These are phyloP conservation scores for Tautogolabrus adspersus DNA, from an alignment of 2,113 vertebrate genomes.

Conservation along the genomic window DNA sequence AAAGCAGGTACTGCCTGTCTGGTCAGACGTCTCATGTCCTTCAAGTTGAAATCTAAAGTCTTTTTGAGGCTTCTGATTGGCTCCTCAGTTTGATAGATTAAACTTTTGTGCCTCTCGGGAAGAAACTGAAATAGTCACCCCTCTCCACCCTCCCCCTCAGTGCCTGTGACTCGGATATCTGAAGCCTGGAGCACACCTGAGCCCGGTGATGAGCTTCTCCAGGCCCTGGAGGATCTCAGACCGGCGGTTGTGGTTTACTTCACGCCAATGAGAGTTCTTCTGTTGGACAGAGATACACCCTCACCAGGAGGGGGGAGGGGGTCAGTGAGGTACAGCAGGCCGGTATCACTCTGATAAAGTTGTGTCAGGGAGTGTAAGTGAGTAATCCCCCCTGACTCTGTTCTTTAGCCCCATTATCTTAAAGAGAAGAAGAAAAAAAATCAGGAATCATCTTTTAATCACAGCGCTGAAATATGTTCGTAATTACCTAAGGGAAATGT, in stretches of 20 bases:
- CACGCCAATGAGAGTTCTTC: slow-evolving; percentile 19
- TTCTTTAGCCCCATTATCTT: slow-evolving; percentile 50
- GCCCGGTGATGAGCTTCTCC: slow-evolving; percentile 48
- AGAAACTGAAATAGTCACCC: slow-evolving; percentile 39
- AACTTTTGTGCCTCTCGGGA: slow-evolving; percentile 18
- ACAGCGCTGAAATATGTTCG: slow-evolving; percentile 68
- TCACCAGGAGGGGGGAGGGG: not conserved
- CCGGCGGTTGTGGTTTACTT: slow-evolving; percentile 31
- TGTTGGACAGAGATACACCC: slow-evolving; percentile 26
- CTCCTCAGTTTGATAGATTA: slow-evolving; percentile 47
- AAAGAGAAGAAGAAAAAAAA: slow-evolving; percentile 26
- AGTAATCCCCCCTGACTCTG: slow-evolving; percentile 21
- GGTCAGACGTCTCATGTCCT: slow-evolving; percentile 27
- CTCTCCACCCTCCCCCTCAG: not conserved
- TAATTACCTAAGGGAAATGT: slow-evolving; percentile 77
- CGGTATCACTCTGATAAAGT: slow-evolving; percentile 23
- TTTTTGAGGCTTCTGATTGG: slow-evolving; percentile 45
- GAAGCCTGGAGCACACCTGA: slow-evolving; percentile 49
- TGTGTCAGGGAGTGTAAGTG: slow-evolving; percentile 8
- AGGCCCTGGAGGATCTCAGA: slow-evolving; percentile 48
- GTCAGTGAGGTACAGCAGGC: not conserved
- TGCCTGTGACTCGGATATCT: slow-evolving; percentile 32
- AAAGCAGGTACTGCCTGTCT: not conserved
- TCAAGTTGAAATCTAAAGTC: slow-evolving; percentile 35
- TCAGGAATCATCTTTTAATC: slow-evolving; percentile 73